Conservation (phyloP, 1,140 invertebrate genomes). For the Trypoxylus dichotomus region DNA sequence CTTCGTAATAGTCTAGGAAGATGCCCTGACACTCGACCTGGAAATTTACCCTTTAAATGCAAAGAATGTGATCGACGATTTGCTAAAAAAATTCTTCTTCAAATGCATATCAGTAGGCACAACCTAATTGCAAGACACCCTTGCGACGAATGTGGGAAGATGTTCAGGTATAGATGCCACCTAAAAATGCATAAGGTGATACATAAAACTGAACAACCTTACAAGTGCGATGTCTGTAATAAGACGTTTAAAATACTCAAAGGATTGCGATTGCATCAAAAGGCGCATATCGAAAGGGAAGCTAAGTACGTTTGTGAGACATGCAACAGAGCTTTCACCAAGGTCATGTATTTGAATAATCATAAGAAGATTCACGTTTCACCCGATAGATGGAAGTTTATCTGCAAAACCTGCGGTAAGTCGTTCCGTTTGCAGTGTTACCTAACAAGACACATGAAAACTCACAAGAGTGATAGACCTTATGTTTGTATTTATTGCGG, state of each 20-base stretch:
- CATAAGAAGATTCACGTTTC: constrained; percentile 26
- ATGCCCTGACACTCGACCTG: too few relatives aligned
- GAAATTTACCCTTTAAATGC: constrained; percentile 3
- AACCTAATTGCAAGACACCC: too few relatives aligned
- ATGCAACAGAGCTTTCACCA: constrained; percentile 39
- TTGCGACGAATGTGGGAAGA: not conserved
- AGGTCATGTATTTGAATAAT: constrained; percentile 34
- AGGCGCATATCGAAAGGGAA: constrained; percentile 35
- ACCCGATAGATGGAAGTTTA: too few relatives aligned
- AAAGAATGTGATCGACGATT: not conserved
- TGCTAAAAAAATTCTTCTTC: not conserved
- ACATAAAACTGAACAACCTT: not conserved
- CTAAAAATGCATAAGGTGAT: not conserved
- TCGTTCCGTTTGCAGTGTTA: too few relatives aligned
- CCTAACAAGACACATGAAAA: too few relatives aligned
- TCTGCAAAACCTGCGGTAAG: too few relatives aligned
- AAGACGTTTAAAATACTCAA: not conserved
- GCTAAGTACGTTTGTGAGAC: constrained; percentile 38
- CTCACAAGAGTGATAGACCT: too few relatives aligned
- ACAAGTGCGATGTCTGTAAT: not conserved
- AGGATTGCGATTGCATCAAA: not conserved
- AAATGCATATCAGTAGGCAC: too few relatives aligned
- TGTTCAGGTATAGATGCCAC: not conserved
- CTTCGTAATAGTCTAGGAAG: too few relatives aligned
- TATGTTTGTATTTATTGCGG: too few relatives aligned